Conservation (phyloP, 2,113 vertebrate genomes). For the Platanista minor region DNA sequence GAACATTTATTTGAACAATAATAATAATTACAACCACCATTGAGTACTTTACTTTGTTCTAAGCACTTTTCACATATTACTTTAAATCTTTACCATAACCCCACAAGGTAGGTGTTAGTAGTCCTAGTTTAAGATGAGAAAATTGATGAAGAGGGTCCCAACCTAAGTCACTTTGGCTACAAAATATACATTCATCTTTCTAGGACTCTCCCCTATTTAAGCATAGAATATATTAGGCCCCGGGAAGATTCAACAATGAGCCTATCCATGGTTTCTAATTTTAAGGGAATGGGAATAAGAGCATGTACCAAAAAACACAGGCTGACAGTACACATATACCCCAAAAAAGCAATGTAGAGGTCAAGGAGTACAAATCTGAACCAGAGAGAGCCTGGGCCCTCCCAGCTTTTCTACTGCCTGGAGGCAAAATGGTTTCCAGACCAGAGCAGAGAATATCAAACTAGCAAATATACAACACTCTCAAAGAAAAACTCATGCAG, state of each 20-base stretch:
- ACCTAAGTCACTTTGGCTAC: background rate
- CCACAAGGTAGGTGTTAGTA: background rate
- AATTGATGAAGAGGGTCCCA: background rate
- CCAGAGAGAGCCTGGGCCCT: background rate
- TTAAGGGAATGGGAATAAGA: background rate
- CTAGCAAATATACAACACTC: background rate
- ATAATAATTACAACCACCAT: background rate
- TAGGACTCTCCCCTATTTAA: background rate
- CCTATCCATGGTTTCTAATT: background rate
- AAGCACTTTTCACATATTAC: background rate
- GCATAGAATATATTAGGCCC: background rate
- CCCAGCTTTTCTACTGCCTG: background rate
- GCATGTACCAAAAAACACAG: background rate
- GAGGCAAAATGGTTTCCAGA: background rate
- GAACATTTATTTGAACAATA: background rate
- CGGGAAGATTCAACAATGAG: background rate
- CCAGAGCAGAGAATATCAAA: background rate
- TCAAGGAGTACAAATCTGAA: background rate
- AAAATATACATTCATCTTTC: background rate
- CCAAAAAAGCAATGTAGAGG: background rate
- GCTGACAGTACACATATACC: accelerated
- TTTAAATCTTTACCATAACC: background rate
- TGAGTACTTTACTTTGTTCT: background rate
- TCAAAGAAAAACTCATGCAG: background rate
- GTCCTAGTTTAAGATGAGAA: background rate